Percentiles rank a stretch among this genome's conserved stretches.
These are phyloP conservation scores for Metacarcinus magister DNA, from an alignment of 2,888 invertebrate genomes.

Conservation along the genomic window DNA sequence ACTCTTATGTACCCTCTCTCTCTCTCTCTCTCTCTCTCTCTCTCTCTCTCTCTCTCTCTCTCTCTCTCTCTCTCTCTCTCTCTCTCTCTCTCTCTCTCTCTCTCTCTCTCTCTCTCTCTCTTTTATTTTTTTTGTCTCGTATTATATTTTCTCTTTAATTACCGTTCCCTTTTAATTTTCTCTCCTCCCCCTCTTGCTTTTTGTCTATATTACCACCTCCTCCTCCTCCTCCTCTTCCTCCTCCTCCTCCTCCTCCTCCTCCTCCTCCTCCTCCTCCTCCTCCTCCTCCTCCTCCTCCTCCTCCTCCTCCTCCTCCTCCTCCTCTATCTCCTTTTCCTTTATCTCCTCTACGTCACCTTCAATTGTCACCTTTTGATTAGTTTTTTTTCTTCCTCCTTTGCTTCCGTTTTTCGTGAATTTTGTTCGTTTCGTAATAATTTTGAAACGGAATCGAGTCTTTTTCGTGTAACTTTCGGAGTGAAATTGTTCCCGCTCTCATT, in stretches of 20 bases:
- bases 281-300: neutral
- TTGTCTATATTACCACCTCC: too few species aligned
- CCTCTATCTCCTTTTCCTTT: too few species aligned
- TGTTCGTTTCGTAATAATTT: neutral
- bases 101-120: slow-evolving; percentile 48
- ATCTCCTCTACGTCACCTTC: too few species aligned
- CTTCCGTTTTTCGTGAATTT: neutral
- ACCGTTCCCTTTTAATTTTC: neutral
- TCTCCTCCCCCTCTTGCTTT: neutral
- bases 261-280: neutral
- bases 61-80: slow-evolving; percentile 1
- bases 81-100: neutral
- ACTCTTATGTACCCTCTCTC: neutral
- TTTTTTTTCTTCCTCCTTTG: neutral
- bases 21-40: slow-evolving; percentile 9
- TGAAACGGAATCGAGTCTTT: neutral
- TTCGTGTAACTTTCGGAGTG: neutral
- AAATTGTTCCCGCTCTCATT: neutral
- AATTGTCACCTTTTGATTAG: neutral
- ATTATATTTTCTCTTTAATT: neutral
- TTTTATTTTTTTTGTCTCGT: neutral
- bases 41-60: slow-evolving; percentile 45
- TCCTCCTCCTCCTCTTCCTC: neutral
- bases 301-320: neutral
- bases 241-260: neutral